Base-by-base conservation (phyloP, 2,113 vertebrate genomes). In the Zosterops japonicus region DNA sequence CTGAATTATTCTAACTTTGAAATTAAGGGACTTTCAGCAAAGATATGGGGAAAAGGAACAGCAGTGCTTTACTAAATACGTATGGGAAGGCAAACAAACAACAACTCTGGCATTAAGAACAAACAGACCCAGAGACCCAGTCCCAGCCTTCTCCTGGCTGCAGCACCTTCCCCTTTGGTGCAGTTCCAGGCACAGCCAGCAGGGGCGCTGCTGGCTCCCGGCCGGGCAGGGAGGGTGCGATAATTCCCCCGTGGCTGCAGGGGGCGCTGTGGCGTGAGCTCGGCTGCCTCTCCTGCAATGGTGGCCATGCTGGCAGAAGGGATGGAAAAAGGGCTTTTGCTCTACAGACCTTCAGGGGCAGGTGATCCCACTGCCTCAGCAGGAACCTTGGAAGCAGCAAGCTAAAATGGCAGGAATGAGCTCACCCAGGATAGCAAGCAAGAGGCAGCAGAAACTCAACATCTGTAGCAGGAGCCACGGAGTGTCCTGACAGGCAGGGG, bases 241-340 rank as follows among this genome's bases (percentile, higher is more conserved):
- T 46, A 33, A 10, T 18, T 47, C 42, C 25, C 4, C 42, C 10
- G 12, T 7, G 12, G 17, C 71, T 16, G 41, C 53, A 46, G 71
- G 41, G 71, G 55, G 33, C 14, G 25, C 55, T 75, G 18, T 13
- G 33, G 33, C 2, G 4, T 5, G 2, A 11, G 14, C 4, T 59
- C 1, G 2, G 33, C 22, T 14, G 1, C 31, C 10, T 16, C 33
- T 75, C 55, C 6, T 6, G 14, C 22, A 28, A 22, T 49, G 47
- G 41, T 9, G 3, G 33, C 17, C 33, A 6, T 12, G 14, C 11
- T 1, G 6, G 33, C 2, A 6, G 55, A 24, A 18, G 20, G 55
- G 42, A 19, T 60, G n/a, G 33, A 12, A 28, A 36, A 22, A 21
- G 5, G 11, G 14, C 14, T 17, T 29, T 17, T 29, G 33, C 25